These are phyloP conservation scores for Rhinolophus sinicus DNA, from an alignment of 2,113 vertebrate species.

Conservation along the genomic window DNA sequence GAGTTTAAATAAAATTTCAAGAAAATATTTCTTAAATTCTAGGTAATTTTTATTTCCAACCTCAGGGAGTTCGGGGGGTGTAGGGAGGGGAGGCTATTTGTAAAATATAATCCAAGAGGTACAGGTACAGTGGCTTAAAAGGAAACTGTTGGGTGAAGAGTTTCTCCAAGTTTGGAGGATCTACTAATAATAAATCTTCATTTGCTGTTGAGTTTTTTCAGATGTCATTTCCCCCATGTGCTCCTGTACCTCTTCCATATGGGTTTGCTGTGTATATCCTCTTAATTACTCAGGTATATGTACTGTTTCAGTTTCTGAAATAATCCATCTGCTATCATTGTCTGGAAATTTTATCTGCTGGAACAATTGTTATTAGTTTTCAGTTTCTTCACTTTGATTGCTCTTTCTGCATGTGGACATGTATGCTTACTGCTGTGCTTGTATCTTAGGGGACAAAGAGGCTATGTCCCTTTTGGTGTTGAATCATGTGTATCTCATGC, in stretches of 20 bases:
- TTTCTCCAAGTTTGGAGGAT: not conserved
- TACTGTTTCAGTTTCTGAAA: constrained; percentile 1
- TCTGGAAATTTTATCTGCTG: not conserved
- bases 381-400: not conserved
- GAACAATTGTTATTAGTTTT: not conserved
- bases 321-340: not conserved
- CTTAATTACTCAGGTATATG: not conserved
- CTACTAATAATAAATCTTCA: not conserved
- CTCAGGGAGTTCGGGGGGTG: not conserved
- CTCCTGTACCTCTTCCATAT: not conserved
- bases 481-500: not conserved
- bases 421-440: not conserved
- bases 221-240: not conserved
- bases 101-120: not conserved
- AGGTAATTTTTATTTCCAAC: not conserved
- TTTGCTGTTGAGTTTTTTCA: not conserved
- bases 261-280: not conserved
- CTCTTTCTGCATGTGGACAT: not conserved
- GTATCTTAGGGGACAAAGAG: not conserved
- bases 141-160: not conserved
- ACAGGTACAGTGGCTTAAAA: not conserved
- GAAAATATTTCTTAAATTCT: not conserved
- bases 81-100: not conserved
- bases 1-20: not conserved
- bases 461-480: too few species aligned